A percentile compares a stretch with the other conserved stretches of the same genome.
phyloP scores from a whole-genome alignment of 2,888 invertebrate genomes.

The Ischnus inquisitorius region DNA sequence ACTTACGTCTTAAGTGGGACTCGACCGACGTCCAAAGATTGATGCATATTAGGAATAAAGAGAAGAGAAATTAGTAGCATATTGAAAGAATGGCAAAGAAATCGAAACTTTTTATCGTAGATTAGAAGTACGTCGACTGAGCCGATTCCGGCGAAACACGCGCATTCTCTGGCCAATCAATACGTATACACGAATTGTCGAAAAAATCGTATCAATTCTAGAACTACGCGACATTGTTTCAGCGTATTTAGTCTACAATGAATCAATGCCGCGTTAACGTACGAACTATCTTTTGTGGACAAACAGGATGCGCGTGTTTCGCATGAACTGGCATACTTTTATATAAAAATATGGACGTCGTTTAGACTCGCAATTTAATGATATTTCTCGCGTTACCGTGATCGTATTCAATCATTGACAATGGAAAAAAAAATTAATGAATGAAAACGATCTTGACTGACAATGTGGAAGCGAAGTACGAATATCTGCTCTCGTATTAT shows the following conservation, averaged over 20 bases:
- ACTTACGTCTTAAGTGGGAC: slow-evolving; percentile 52
- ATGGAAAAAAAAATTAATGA: slow-evolving; percentile 11
- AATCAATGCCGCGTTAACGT: slow-evolving; percentile 25
- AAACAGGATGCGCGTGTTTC: slow-evolving; percentile 25
- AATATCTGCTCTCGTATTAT: slow-evolving; percentile 59
- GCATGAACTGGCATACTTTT: slow-evolving; percentile 55
- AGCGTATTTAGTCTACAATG: slow-evolving; percentile 54
- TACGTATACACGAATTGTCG: neutral
- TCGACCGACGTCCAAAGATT: slow-evolving; percentile 65
- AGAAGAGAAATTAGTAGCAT: slow-evolving; percentile 49
- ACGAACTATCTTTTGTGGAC: slow-evolving; percentile 16
- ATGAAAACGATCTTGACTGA: slow-evolving; percentile 63
- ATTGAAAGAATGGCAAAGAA: slow-evolving; percentile 32
- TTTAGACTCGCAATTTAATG: slow-evolving; percentile 68
- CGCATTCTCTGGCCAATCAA: neutral
- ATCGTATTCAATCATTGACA: slow-evolving; percentile 46
- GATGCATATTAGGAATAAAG: slow-evolving; percentile 57
- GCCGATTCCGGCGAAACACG: slow-evolving; percentile 28
- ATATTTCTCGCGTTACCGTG: slow-evolving; percentile 67
- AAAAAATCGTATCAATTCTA: slow-evolving; percentile 18
- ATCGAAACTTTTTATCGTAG: slow-evolving; percentile 43
- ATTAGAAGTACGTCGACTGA: slow-evolving; percentile 55
- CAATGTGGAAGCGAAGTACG: slow-evolving; percentile 59
- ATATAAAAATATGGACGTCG: slow-evolving; percentile 57
- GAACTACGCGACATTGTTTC: slow-evolving; percentile 35